phyloP scores from a whole-genome alignment of 2,113 vertebrate genomes.

The Lanius collurio region DNA sequence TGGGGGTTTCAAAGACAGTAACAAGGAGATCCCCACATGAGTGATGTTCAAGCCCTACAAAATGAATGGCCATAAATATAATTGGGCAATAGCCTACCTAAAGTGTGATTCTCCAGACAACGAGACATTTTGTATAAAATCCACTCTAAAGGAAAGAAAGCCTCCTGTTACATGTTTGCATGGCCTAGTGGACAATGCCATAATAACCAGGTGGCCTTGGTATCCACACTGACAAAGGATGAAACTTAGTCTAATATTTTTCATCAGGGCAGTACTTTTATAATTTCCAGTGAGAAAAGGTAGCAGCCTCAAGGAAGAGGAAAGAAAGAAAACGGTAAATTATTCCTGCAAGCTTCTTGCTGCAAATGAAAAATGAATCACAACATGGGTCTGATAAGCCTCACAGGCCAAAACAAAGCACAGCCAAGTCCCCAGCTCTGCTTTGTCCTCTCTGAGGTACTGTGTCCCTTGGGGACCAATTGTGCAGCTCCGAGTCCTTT shows the following conservation, averaged over 20 bases:
- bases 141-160: not conserved
- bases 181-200: not conserved
- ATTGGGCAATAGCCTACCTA: not conserved
- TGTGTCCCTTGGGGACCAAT: slow-evolving; percentile 46
- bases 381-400: not conserved
- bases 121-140: not conserved
- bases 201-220: not conserved
- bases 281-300: not conserved
- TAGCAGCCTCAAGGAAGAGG: not conserved
- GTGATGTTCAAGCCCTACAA: slow-evolving; percentile 27
- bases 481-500: slow-evolving; percentile 35
- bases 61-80: slow-evolving; percentile 28
- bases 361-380: slow-evolving; percentile 43
- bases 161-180: not conserved
- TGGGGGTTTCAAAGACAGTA: slow-evolving; percentile 43
- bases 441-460: slow-evolving; percentile 29
- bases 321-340: not conserved
- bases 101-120: not conserved
- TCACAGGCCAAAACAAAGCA: slow-evolving; percentile 33
- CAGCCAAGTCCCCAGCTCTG: not conserved
- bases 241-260: not conserved
- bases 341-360: not conserved
- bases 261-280: not conserved
- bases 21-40: slow-evolving; percentile 45
- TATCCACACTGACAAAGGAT: not conserved